Base-by-base conservation (phyloP, 2,888 invertebrate genomes). In the Drosophila birchii region DNA sequence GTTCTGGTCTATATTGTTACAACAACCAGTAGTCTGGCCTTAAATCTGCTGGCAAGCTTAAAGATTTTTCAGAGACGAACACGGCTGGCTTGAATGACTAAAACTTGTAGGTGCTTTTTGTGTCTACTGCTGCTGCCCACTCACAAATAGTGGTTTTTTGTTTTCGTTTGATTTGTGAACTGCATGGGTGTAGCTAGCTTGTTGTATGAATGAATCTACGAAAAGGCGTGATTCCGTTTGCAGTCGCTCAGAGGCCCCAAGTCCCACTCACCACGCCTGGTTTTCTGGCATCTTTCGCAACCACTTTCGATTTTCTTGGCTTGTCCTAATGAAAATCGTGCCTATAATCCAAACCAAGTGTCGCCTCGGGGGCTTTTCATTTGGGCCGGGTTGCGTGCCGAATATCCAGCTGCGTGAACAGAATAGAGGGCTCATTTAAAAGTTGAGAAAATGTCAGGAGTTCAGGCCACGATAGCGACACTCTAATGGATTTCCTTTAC, bases 171-270 rank as follows among this genome's bases (percentile, higher is more conserved):
- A 49, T 47, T 59, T 29, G 57, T 53, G 55, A 55, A 76, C 47
- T 68, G 78, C 69, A 75, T 81, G 88, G 85, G 79, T 81, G 87
- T 85, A 73, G 53, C 56, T 53, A 63, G 53, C 47, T 53, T 51
- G 29, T 39, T 59, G 61, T 64, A 53, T 77, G 59, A 69, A 86
- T 88, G 80, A 79, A 82, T 72, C 60, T 67, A 80, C 80, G 69
- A 69, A 80, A 67, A 80, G 89, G 67, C 81, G 73, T 79, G 41
- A 68, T 55, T 58, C 64, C 58, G 58, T 44, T 59, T 58, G 45
- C 23, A 39, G 54, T 6, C 47, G 12, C 29, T n/a, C n/a, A 7
- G 47, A 32, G 47, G 18, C 44, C 26, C 18, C 18, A 39, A 39
- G 45, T 58, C n/a, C 60, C 68, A 70, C 84, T 79, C 75, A 18